phyloP scores from a whole-genome alignment of 2,888 invertebrate species.

The Brenthis ino region DNA sequence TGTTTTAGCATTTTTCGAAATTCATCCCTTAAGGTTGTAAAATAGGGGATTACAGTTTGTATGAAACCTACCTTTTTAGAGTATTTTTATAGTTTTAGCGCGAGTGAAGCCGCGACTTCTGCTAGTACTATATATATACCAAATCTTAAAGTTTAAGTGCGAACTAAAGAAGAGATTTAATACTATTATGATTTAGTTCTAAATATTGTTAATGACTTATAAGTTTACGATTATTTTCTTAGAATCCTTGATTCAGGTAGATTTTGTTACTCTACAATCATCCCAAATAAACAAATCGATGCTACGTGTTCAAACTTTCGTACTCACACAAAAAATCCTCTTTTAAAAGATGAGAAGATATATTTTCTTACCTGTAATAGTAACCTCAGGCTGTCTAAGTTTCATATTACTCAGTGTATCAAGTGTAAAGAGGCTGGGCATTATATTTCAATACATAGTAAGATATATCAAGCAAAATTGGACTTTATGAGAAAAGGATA shows the following conservation, averaged over 20 bases:
- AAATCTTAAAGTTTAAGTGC: no score
- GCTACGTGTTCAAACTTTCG: slow-evolving; percentile 3
- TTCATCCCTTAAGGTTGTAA: no score
- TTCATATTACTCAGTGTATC: slow-evolving; percentile 49
- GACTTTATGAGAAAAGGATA: slow-evolving; percentile 14
- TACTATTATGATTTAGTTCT: no score
- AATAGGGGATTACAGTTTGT: no score
- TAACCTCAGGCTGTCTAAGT: slow-evolving; percentile 38
- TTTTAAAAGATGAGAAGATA: slow-evolving; percentile 9
- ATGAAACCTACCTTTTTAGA: no score
- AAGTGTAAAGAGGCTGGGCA: slow-evolving; percentile 48
- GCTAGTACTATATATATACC: no score
- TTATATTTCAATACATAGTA: slow-evolving; percentile 36
- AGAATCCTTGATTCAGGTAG: slow-evolving; percentile 4
- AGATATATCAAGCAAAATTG: slow-evolving; percentile 11
- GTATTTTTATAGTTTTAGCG: no score
- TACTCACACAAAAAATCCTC: slow-evolving; percentile 8
- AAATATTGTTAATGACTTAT: no score
- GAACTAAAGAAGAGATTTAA: no score
- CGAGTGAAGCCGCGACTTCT: no score
- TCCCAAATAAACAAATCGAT: slow-evolving; percentile 17
- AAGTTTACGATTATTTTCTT: background rate
- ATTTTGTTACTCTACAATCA: background rate
- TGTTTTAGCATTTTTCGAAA: no score
- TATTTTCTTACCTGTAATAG: slow-evolving; percentile 32